phyloP scores from a whole-genome alignment of 35 echinoderm and acorn worm species.

The Lytechinus variegatus region DNA sequence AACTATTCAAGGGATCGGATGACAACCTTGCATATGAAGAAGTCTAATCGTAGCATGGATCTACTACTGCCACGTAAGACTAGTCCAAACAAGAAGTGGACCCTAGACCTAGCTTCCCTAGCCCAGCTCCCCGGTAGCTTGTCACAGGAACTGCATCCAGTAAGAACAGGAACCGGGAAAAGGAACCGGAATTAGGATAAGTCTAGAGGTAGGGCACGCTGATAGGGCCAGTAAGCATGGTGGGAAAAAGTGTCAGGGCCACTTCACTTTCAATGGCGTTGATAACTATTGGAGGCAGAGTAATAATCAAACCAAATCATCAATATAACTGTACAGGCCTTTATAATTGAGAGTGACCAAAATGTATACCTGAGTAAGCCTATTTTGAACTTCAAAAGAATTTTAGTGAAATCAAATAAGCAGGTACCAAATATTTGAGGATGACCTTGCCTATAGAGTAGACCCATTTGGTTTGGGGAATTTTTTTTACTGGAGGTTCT shows the following conservation, averaged over 20 bases:
- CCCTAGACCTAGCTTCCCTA: background rate
- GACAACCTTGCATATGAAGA: background rate
- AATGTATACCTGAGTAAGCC: no score
- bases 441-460: no score
- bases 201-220: background rate
- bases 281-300: background rate
- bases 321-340: no score
- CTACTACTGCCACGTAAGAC: background rate
- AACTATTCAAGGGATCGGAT: no score
- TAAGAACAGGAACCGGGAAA: background rate
- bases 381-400: background rate
- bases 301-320: no score
- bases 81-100: background rate
- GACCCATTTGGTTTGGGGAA: no score
- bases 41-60: background rate
- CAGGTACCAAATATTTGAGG: background rate
- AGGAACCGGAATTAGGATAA: slow-evolving; percentile 2
- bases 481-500: no score
- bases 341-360: background rate
- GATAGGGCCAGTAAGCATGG: background rate
- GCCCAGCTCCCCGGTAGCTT: background rate
- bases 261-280: background rate
- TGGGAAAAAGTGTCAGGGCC: background rate
- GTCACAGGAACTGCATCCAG: background rate
- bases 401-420: background rate